Conservation (phyloP, 2,113 vertebrate species). For the human region DNA sequence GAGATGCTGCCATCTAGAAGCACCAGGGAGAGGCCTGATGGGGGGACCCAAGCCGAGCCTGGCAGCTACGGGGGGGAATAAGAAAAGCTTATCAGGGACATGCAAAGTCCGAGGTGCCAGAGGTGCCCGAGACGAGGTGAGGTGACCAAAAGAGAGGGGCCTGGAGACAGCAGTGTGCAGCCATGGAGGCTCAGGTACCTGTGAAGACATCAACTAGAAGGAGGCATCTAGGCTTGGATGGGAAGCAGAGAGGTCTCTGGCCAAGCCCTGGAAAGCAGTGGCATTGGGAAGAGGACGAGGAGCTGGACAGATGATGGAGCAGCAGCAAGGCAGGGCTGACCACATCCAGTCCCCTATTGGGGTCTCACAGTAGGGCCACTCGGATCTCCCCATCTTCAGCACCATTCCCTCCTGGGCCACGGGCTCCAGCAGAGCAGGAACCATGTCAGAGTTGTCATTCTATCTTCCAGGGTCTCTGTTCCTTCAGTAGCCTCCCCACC, state of each 20-base stretch:
- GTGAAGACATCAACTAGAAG: rapidly evolving
- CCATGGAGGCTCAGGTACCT: rapidly evolving
- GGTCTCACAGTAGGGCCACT: not conserved
- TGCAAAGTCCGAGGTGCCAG: rapidly evolving
- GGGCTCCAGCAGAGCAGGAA: not conserved
- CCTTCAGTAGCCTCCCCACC: not conserved
- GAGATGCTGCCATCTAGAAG: not conserved
- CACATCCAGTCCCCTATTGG: rapidly evolving
- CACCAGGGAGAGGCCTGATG: not conserved
- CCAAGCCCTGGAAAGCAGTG: not conserved
- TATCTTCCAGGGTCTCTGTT: not conserved
- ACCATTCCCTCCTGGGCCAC: rapidly evolving
- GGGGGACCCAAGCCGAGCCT: not conserved
- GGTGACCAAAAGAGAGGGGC: not conserved
- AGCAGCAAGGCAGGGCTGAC: rapidly evolving
- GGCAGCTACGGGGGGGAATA: rapidly evolving
- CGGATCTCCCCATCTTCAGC: rapidly evolving
- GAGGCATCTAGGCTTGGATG: rapidly evolving
- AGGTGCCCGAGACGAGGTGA: rapidly evolving
- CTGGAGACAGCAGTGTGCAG: not conserved
- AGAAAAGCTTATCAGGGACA: rapidly evolving
- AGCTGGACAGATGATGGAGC: rapidly evolving
- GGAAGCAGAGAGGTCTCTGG: not conserved
- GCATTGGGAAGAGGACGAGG: not conserved
- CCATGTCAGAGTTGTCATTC: rapidly evolving